Percentiles rank a stretch among this genome's conserved stretches.
Conservation (phyloP, 2,113 vertebrate species). For the Accipiter cooperii region DNA sequence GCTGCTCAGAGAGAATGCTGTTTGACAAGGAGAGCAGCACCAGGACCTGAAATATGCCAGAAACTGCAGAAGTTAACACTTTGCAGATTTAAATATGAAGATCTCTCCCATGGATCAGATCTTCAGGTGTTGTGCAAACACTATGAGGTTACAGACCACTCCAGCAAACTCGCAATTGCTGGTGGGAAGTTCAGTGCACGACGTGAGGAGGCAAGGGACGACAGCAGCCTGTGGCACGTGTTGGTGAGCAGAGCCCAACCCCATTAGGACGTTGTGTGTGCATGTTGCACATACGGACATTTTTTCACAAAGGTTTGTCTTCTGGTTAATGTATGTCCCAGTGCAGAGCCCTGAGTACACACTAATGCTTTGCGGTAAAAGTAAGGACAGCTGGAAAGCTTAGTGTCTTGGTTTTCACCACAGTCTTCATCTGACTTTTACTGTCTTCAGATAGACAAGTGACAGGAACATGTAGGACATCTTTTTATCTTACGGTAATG, state of each 20-base stretch:
- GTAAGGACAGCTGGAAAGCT: background rate
- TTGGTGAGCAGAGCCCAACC: background rate
- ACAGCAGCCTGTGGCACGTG: rapidly evolving
- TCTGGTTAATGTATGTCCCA: background rate
- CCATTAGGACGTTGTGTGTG: background rate
- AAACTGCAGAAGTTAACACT: background rate
- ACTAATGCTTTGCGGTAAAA: background rate
- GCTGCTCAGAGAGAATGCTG: background rate
- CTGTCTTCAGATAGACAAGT: background rate
- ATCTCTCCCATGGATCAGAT: background rate
- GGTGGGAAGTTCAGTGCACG: background rate
- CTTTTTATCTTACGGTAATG: background rate
- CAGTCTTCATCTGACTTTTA: background rate
- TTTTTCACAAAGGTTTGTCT: background rate
- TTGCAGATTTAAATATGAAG: background rate
- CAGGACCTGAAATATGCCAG: background rate
- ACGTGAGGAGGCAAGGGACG: background rate
- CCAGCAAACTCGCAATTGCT: background rate
- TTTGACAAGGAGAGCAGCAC: background rate
- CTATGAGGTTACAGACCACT: background rate
- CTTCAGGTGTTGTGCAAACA: background rate
- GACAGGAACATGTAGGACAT: background rate
- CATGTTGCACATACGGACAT: background rate
- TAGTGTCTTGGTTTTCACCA: background rate
- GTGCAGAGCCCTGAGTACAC: background rate